A percentile compares a stretch with the other conserved stretches of the same genome.
phyloP scores from a whole-genome alignment of 2,797 vertebrate genomes.

The Sebastes glaucus region DNA sequence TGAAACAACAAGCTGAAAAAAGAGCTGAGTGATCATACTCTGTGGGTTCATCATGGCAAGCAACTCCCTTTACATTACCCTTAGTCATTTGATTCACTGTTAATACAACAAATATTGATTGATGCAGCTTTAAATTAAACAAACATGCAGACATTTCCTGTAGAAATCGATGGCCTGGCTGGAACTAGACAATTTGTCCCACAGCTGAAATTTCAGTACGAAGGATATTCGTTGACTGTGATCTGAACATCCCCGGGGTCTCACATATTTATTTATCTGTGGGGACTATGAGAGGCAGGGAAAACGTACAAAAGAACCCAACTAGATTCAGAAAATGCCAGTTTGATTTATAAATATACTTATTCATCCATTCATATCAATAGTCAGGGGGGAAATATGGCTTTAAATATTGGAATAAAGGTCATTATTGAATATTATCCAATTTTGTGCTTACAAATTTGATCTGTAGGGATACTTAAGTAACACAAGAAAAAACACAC shows the following conservation, averaged over 20 bases:
- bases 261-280: not conserved
- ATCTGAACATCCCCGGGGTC: not conserved
- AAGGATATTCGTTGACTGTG: constrained; percentile 6
- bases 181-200: constrained; percentile 37
- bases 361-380: constrained; percentile 7
- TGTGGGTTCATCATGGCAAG: not conserved
- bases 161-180: constrained; percentile 40
- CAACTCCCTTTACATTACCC: not conserved
- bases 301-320: constrained; percentile 19
- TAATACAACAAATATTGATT: constrained; percentile 26
- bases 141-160: constrained; percentile 22
- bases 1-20: not conserved
- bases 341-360: constrained; percentile 3
- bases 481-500: constrained; percentile 14
- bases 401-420: constrained; percentile 49
- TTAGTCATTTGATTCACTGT: not conserved
- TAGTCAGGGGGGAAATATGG: constrained; percentile 43
- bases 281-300: constrained; percentile 1
- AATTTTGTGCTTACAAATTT: constrained; percentile 53
- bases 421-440: constrained; percentile 3
- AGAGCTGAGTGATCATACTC: not conserved
- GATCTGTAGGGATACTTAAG: constrained; percentile 11
- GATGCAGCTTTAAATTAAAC: constrained; percentile 49
- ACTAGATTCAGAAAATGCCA: not conserved
- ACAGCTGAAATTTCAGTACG: constrained; percentile 24